Evolutionary conservation across 2,888 invertebrate genomes (phyloP).

Genomic region (Sarcophaga subvicina): DNA sequence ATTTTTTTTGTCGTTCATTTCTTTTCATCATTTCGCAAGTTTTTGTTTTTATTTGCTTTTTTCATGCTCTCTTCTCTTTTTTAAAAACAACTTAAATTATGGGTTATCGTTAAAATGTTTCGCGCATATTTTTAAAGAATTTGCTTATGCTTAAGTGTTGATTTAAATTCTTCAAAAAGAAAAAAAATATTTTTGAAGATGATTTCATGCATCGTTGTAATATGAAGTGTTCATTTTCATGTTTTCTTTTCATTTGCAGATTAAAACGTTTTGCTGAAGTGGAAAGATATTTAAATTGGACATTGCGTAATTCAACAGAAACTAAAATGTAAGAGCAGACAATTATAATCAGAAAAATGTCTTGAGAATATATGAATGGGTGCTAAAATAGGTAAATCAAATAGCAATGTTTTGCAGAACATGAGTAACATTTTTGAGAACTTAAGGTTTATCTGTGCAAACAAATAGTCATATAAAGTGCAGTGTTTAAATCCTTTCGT

Average conservation of each 20-base stretch:
- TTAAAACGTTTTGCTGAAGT: not conserved
- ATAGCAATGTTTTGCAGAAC: no score
- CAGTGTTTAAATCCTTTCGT: no score
- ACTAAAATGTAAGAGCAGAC: no score
- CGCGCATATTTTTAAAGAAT: not conserved
- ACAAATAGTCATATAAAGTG: no score
- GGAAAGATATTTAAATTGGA: no score
- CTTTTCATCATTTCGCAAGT: not conserved
- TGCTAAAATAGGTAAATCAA: no score
- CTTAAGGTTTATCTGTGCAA: no score
- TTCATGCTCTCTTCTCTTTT: not conserved
- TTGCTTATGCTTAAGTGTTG: no score
- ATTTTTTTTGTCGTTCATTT: not conserved
- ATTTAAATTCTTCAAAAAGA: not conserved
- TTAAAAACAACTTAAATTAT: constrained; percentile 30
- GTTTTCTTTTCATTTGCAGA: not conserved
- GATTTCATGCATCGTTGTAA: not conserved
- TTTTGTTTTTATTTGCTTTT: constrained; percentile 9
- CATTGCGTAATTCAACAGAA: no score
- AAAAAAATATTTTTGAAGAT: not conserved
- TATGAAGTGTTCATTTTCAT: not conserved
- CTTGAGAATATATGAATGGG: no score
- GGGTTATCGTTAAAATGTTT: constrained; percentile 20
- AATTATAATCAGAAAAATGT: no score
- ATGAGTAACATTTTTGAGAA: no score